phyloP scores from a whole-genome alignment of 1,140 invertebrate genomes.

The Matsumurasca onukii region DNA sequence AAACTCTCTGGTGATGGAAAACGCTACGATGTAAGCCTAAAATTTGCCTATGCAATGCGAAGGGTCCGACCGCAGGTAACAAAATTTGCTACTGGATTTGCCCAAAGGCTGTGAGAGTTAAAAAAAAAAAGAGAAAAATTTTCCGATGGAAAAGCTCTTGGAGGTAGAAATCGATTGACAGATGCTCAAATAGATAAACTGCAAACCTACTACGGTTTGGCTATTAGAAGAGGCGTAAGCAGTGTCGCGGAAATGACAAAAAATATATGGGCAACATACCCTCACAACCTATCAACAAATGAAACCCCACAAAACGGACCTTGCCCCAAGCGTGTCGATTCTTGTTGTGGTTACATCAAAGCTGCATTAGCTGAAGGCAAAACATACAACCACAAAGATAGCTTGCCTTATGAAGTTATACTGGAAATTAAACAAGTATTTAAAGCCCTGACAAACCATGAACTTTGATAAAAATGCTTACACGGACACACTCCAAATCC shows the following conservation, averaged over 20 bases:
- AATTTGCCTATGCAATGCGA: constrained; percentile 1
- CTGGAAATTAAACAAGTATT: neutral
- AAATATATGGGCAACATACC: constrained; percentile 39
- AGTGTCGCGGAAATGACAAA: constrained; percentile 37
- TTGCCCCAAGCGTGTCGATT: constrained; percentile 37
- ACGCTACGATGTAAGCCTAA: neutral
- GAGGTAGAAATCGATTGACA: constrained; percentile 32
- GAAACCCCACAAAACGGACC: constrained; percentile 36
- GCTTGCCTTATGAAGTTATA: constrained; percentile 19
- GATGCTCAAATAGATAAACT: constrained; percentile 37
- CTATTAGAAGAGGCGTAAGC: constrained; percentile 33
- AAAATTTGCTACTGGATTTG: neutral
- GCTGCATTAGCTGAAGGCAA: neutral
- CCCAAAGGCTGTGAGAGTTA: constrained; percentile 1
- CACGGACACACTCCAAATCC: constrained; percentile 37
- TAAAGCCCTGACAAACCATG: neutral
- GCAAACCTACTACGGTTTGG: constrained; percentile 37
- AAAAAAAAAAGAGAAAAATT: constrained; percentile 16
- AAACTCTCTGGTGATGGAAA: neutral
- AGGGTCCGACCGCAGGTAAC: neutral
- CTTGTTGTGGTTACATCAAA: constrained; percentile 35
- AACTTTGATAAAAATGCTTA: constrained; percentile 29
- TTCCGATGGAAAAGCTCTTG: neutral
- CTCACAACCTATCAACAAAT: constrained; percentile 38
- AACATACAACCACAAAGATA: constrained; percentile 25